Conservation (phyloP, 1,140 invertebrate species). For the Nymphalis io region DNA sequence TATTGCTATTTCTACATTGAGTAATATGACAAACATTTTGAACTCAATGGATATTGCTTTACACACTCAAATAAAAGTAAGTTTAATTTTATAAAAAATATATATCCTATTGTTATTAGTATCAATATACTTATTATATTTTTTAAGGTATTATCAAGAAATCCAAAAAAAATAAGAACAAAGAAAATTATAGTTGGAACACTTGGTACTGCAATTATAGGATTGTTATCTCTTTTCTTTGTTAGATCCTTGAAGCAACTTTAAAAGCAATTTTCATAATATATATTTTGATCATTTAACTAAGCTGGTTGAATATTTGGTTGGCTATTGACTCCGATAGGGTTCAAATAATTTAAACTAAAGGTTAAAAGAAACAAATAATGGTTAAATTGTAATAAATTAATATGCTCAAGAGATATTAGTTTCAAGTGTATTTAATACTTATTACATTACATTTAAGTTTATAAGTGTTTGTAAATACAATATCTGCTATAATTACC, state of each 20-base stretch:
- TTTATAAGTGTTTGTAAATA: no score
- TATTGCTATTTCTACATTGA: constrained; percentile 60
- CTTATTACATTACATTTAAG: no score
- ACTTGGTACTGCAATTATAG: constrained; percentile 59
- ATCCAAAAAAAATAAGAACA: constrained; percentile 47
- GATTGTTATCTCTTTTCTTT: constrained; percentile 58
- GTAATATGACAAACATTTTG: constrained; percentile 64
- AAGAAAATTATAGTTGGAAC: constrained; percentile 68
- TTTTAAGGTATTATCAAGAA: constrained; percentile 48
- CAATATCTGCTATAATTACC: no score
- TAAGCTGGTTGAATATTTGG: no score
- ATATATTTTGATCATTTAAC: not conserved
- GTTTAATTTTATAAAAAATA: not conserved
- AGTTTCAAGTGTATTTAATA: no score
- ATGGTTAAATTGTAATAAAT: no score
- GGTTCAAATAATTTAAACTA: no score
- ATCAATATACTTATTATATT: constrained; percentile 13
- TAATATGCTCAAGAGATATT: no score
- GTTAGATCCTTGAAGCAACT: constrained; percentile 61
- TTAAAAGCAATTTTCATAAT: not conserved
- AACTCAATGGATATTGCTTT: constrained; percentile 69
- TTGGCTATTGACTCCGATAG: no score
- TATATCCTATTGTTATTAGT: not conserved
- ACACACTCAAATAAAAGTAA: constrained; percentile 66
- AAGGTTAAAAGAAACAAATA: no score